Evolutionary conservation across 1,140 invertebrate genomes (phyloP).

Genomic region (Drosophila simulans): DNA sequence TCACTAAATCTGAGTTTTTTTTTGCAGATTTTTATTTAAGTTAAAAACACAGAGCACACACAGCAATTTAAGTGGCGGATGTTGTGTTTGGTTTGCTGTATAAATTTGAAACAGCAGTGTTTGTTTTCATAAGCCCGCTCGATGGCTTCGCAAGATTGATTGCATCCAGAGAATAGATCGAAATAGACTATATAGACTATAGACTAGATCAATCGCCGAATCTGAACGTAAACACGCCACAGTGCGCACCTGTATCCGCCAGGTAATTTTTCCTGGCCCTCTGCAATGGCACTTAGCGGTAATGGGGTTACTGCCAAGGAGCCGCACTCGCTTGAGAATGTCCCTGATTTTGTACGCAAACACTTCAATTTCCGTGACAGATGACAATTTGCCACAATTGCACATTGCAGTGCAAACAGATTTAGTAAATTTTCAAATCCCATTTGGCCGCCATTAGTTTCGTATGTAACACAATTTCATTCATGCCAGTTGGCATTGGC

Average conservation of each 20-base stretch:
- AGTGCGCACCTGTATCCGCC: constrained; percentile 11
- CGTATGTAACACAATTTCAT: constrained; percentile 70
- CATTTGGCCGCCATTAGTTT: constrained; percentile 49
- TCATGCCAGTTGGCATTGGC: constrained; percentile 21
- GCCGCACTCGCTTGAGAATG: constrained; percentile 32
- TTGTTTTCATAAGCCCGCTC: constrained; percentile 12
- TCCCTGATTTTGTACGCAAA: constrained; percentile 53
- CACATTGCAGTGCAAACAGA: constrained; percentile 64
- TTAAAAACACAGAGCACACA: background rate
- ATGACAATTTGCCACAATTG: constrained; percentile 46
- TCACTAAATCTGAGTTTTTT: background rate
- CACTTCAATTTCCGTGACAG: constrained; percentile 59
- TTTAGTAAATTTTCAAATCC: constrained; percentile 53
- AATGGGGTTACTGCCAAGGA: constrained; percentile 62
- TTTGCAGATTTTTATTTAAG: background rate
- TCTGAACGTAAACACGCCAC: constrained; percentile 10
- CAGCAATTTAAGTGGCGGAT: background rate
- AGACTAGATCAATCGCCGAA: background rate
- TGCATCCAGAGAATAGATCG: background rate
- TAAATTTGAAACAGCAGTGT: background rate
- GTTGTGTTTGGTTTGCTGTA: background rate
- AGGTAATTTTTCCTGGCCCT: constrained; percentile 49
- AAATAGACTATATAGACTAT: constrained; percentile 5
- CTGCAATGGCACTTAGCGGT: constrained; percentile 60
- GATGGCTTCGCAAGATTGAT: constrained; percentile 9